Base-by-base conservation (phyloP, 2,888 invertebrate genomes). In the Pandemis corylana region DNA sequence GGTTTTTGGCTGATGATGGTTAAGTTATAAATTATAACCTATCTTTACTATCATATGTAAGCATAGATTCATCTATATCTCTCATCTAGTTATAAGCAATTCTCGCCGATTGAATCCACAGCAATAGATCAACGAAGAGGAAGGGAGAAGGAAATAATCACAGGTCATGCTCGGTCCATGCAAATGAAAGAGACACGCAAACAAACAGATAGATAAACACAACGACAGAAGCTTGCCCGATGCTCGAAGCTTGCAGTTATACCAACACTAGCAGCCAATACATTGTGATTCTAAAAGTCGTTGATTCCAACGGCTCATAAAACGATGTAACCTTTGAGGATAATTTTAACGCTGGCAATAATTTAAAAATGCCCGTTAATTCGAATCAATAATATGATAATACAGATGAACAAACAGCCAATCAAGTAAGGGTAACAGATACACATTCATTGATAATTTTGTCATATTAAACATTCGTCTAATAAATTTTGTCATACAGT, bases 151-250 rank as follows among this genome's bases (percentile, higher is more conserved):
- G 86, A 89, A 84, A 85, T 85, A 89, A 89, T 86, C 85, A 89
- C 88, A 90, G 87, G 86, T 84, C 94, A 94, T 94, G 94, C 94
- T 89, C 84, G 90, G 87, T 88, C 78, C 94, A 94, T 94, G 94
- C 94, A 94, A 94, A 94, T 93, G 88, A 94, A 92, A 91, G 83
- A 89, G 85, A 92, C 90, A 90, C 91, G 92, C 93, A 94, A 94
- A 94, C 90, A 90, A 94, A 91, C 89, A 85, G 83, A 89, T 86
- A 90, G 87, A 74, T 84, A 83, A 91, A 93, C 89, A 92, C 89
- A 93, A 93, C 89, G 84, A 92, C 90, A 88, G 87, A 93, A 94
- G 93, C 93, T 85, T 84, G 88, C 89, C 85, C 83, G 89, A 89
- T 89, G 90, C 92, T 89, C 85, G 84, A 90, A 92, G 90, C 91